phyloP scores from a whole-genome alignment of 2,113 vertebrate species.

The Poeciliopsis prolifica region DNA sequence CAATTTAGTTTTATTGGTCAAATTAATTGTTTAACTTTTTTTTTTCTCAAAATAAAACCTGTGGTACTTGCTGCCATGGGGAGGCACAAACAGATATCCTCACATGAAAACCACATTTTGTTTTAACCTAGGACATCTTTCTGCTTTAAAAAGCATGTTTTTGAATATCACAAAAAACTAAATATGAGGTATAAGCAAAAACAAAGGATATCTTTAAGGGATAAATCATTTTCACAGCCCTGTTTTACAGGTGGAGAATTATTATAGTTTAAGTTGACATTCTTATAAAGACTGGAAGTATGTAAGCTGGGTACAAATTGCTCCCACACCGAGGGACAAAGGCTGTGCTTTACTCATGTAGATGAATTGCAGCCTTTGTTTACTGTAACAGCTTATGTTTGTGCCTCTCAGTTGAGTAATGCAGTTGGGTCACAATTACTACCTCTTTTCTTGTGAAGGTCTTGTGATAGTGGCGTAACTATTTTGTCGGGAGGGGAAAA shows the following conservation, averaged over 20 bases:
- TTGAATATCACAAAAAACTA: neutral
- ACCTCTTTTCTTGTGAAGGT: neutral
- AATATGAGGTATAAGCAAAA: neutral
- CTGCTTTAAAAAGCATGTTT: neutral
- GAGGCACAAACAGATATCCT: neutral
- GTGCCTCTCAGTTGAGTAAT: constrained; percentile 37
- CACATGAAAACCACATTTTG: neutral
- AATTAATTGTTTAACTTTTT: too few species aligned
- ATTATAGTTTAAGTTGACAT: neutral
- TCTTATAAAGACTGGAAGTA: neutral
- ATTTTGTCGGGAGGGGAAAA: neutral
- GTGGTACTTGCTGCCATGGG: neutral
- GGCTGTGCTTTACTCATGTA: constrained; percentile 45
- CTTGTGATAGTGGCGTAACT: neutral
- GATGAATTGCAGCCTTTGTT: constrained; percentile 69
- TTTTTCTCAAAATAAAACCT: too few species aligned
- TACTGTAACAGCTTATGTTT: constrained; percentile 41
- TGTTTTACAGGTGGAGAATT: neutral
- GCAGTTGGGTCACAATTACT: constrained; percentile 26
- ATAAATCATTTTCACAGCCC: neutral
- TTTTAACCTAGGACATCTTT: neutral
- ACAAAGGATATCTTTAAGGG: neutral
- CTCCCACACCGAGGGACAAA: constrained; percentile 37
- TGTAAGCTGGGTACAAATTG: constrained; percentile 17
- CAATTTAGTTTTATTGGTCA: too few species aligned